These are phyloP conservation scores for Meiosimyza decipiens DNA, from an alignment of 2,888 invertebrate genomes.

Conservation along the genomic window DNA sequence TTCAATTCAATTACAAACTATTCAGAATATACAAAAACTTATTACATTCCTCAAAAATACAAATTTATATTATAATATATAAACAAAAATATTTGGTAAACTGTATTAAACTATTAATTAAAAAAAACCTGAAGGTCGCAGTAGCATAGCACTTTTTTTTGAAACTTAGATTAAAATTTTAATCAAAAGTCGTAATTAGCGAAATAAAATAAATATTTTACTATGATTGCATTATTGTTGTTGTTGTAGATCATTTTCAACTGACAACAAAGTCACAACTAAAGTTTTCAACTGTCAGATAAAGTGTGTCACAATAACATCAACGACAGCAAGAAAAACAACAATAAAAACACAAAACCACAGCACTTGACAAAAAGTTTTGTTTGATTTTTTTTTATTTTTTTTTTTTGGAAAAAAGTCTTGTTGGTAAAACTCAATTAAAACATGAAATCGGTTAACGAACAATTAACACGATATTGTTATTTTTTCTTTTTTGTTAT, in stretches of 20 bases:
- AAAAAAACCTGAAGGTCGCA: no score
- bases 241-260: background rate
- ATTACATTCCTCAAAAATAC: no score
- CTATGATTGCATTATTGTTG: background rate
- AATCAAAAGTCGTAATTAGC: no score
- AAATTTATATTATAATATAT: no score
- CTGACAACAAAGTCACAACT: background rate
- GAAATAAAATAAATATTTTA: no score
- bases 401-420: background rate
- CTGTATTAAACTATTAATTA: no score
- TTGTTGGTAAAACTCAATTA: constrained; percentile 15
- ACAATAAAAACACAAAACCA: background rate
- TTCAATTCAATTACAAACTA: no score
- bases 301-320: constrained; percentile 8
- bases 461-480: constrained; percentile 9
- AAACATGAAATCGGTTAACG: constrained; percentile 8
- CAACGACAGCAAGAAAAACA: background rate
- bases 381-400: constrained; percentile 3
- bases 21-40: no score
- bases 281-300: background rate
- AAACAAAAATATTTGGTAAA: no score
- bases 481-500: background rate
- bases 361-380: constrained; percentile 15
- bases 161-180: no score
- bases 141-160: no score